Conservation (phyloP, 2,888 invertebrate genomes). For the Leptogaster cylindrica region DNA sequence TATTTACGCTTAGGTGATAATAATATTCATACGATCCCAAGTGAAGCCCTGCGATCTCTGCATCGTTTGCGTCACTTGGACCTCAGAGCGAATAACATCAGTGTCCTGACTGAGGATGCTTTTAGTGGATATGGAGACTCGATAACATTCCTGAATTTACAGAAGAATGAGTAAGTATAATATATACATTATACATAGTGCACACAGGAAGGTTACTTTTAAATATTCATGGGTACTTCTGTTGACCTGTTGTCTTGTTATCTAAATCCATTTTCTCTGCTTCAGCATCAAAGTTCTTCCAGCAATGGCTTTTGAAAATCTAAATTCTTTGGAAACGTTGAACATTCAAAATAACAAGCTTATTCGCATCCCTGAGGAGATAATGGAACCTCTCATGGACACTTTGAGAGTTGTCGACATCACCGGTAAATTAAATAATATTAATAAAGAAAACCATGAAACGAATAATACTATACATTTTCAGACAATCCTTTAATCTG, state of each 20-base stretch:
- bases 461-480: conserved; percentile 42
- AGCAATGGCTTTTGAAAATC: conserved; percentile 83
- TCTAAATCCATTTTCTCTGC: conserved; percentile 64
- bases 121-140: conserved; percentile 89
- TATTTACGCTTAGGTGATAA: conserved; percentile 89
- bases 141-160: conserved; percentile 89
- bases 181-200: too few relatives aligned
- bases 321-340: conserved; percentile 87
- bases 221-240: too few relatives aligned
- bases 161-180: conserved; percentile 85
- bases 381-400: conserved; percentile 87
- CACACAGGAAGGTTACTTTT: too few relatives aligned
- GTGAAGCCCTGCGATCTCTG: conserved; percentile 79
- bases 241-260: background rate
- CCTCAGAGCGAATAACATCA: conserved; percentile 86
- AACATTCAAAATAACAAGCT: conserved; percentile 89
- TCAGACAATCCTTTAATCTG: conserved; percentile 88
- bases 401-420: conserved; percentile 86
- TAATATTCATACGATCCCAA: conserved; percentile 83
- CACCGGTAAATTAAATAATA: conserved; percentile 70
- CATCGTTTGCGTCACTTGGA: conserved; percentile 89
- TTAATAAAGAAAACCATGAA: background rate
- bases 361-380: conserved; percentile 81
- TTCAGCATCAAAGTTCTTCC: conserved; percentile 82
- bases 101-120: conserved; percentile 81